phyloP scores from a whole-genome alignment of 2,888 invertebrate species.

The Drosophila sordidula region DNA sequence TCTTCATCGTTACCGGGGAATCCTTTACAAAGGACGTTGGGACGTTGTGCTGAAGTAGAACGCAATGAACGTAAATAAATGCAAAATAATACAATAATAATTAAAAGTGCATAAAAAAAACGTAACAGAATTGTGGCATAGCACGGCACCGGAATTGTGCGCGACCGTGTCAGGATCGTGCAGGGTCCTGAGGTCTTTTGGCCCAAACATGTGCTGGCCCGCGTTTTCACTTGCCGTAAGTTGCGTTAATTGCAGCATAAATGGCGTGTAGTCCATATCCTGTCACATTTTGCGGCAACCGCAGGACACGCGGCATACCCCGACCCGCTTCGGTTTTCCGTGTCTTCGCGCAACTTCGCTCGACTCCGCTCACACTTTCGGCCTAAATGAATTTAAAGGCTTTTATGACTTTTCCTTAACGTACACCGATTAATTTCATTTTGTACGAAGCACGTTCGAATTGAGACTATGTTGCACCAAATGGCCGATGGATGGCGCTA shows the following conservation, averaged over 20 bases:
- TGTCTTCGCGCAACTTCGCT: not conserved
- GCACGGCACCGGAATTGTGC: constrained; percentile 6
- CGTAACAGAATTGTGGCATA: constrained; percentile 15
- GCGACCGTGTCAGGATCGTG: constrained; percentile 5
- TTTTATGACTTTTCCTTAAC: constrained; percentile 59
- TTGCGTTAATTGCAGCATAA: constrained; percentile 76
- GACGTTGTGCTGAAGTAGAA: constrained; percentile 4
- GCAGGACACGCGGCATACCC: constrained; percentile 38
- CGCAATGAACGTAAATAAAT: constrained; percentile 68
- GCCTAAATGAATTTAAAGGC: constrained; percentile 71
- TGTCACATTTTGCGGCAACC: constrained; percentile 62
- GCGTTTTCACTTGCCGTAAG: constrained; percentile 54
- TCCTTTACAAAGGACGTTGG: constrained; percentile 15
- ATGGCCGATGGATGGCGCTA: constrained; percentile 27
- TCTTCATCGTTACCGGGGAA: constrained; percentile 21
- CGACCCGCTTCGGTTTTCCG: constrained; percentile 5
- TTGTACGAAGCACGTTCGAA: constrained; percentile 49
- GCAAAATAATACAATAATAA: constrained; percentile 78
- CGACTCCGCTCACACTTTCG: constrained; percentile 5
- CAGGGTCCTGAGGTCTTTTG: constrained; percentile 12
- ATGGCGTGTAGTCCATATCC: constrained; percentile 76
- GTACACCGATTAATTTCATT: constrained; percentile 74
- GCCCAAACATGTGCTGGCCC: constrained; percentile 19
- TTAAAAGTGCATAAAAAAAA: constrained; percentile 65
- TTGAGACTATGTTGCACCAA: constrained; percentile 24